Evolutionary conservation across 2,888 invertebrate genomes (phyloP).

Genomic region (Linhomoeus sp.): DNA sequence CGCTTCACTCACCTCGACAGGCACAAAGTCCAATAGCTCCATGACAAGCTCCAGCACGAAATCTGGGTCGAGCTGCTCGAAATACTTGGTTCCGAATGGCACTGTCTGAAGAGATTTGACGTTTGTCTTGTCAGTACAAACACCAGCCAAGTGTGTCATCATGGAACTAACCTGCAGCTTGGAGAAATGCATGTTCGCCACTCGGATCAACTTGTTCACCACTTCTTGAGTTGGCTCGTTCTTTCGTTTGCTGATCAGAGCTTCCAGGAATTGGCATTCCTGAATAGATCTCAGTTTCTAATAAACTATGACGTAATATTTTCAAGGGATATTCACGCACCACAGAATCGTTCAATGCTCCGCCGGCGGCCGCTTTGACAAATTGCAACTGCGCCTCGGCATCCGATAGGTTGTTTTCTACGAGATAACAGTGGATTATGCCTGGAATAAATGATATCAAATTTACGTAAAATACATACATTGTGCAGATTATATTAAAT

Average conservation of each 20-base stretch:
- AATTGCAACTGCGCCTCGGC: slow-evolving; percentile 67
- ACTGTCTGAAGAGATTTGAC: slow-evolving; percentile 32
- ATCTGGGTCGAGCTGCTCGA: slow-evolving; percentile 58
- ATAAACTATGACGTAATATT: not conserved
- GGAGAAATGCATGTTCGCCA: slow-evolving; percentile 29
- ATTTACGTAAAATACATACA: too few relatives aligned
- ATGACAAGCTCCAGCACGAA: slow-evolving; percentile 56
- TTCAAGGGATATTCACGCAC: too few relatives aligned
- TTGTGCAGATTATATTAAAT: too few relatives aligned
- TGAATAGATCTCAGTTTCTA: too few relatives aligned
- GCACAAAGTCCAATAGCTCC: slow-evolving; percentile 49
- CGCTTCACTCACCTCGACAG: slow-evolving; percentile 26
- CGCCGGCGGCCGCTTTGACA: slow-evolving; percentile 45
- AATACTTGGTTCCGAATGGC: slow-evolving; percentile 53
- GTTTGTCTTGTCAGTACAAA: too few relatives aligned
- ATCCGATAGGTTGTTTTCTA: slow-evolving; percentile 30
- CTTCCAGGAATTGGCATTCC: slow-evolving; percentile 30
- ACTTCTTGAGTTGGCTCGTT: slow-evolving; percentile 26
- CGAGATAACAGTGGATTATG: slow-evolving; percentile 12
- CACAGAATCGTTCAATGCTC: not conserved
- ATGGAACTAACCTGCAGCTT: too few relatives aligned
- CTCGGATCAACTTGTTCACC: slow-evolving; percentile 25
- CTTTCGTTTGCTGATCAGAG: slow-evolving; percentile 29
- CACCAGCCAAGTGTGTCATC: too few relatives aligned
- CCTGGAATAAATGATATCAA: too few relatives aligned